Evolutionary conservation across 2,113 vertebrate genomes (phyloP).

Genomic region (Ceyx margarethae): DNA sequence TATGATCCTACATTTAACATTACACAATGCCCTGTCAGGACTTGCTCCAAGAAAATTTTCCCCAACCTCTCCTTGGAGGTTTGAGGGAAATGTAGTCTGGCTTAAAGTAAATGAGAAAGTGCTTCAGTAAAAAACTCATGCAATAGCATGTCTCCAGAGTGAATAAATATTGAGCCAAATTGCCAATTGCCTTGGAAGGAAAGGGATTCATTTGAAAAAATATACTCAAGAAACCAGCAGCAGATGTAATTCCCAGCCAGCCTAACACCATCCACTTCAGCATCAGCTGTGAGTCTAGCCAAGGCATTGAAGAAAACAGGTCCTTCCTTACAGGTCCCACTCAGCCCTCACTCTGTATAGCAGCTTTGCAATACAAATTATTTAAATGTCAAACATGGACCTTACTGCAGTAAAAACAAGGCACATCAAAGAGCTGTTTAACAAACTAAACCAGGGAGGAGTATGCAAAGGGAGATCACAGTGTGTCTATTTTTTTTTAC

Average conservation of each 20-base stretch:
- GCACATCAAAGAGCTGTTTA: background rate
- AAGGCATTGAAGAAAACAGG: background rate
- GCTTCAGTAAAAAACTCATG: background rate
- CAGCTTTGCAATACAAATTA: fast-evolving
- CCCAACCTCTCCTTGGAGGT: background rate
- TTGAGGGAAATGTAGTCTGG: background rate
- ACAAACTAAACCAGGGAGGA: background rate
- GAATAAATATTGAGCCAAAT: background rate
- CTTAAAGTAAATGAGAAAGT: background rate
- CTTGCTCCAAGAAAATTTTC: conserved; percentile 13
- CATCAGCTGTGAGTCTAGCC: background rate
- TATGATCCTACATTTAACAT: background rate
- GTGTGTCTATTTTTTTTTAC: background rate
- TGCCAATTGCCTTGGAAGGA: background rate
- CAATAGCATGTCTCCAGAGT: background rate
- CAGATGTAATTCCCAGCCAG: background rate
- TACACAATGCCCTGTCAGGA: background rate
- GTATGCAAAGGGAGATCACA: background rate
- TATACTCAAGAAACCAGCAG: background rate
- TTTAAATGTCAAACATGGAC: background rate
- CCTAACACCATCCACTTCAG: background rate
- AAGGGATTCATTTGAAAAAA: background rate
- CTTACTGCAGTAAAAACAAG: background rate
- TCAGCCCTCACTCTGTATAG: fast-evolving
- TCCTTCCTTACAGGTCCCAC: background rate